Evolutionary conservation across 2,888 invertebrate species (phyloP).

Genomic region (Protophormia terraenovae): DNA sequence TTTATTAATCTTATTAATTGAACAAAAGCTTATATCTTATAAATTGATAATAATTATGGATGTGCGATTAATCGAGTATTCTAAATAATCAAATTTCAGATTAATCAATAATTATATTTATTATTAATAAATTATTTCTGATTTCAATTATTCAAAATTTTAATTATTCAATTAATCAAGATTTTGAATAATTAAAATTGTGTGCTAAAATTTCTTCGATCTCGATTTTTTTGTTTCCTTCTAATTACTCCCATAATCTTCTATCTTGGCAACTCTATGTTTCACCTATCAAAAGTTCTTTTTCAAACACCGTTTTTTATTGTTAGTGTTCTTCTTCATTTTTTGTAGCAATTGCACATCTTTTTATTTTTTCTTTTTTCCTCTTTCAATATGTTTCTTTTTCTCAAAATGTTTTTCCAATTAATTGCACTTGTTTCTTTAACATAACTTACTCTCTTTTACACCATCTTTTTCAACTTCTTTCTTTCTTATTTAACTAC

Average conservation of each 20-base stretch:
- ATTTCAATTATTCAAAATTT: no score
- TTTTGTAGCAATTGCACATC: slow-evolving; percentile 27
- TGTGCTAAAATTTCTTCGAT: no score
- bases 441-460: slow-evolving; percentile 36
- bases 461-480: slow-evolving; percentile 20
- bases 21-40: no score
- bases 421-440: slow-evolving; percentile 66
- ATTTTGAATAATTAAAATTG: no score
- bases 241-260: not conserved
- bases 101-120: no score
- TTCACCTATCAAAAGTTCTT: not conserved
- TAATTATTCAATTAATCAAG: no score
- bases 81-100: no score
- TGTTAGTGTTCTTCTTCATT: not conserved
- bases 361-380: slow-evolving; percentile 18
- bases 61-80: no score
- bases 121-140: no score
- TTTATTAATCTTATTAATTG: no score
- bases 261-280: slow-evolving; percentile 1
- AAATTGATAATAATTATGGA: no score
- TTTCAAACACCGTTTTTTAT: not conserved
- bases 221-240: not conserved
- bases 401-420: slow-evolving; percentile 28
- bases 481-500: slow-evolving; percentile 24
- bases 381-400: slow-evolving; percentile 53